These are phyloP conservation scores for Serilophus lunatus DNA, from an alignment of 2,113 vertebrate species.

Conservation along the genomic window DNA sequence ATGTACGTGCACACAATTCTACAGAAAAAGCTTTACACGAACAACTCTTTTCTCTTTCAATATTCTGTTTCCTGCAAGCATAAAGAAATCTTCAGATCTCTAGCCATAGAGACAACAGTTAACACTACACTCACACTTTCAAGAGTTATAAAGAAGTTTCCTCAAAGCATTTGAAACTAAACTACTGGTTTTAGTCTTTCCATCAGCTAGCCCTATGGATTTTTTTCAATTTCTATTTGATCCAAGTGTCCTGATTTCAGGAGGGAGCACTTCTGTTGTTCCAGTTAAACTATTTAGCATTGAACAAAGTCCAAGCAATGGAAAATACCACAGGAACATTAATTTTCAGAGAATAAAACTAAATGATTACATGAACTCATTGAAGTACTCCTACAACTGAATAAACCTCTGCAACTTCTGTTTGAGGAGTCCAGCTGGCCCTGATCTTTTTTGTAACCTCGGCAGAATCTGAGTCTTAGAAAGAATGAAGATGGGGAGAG, in stretches of 20 bases:
- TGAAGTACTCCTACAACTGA: constrained; percentile 15
- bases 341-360: constrained; percentile 10
- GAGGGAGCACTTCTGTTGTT: background rate
- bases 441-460: background rate
- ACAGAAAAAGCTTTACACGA: background rate
- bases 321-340: constrained; percentile 9
- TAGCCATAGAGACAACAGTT: background rate
- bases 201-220: background rate
- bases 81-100: background rate
- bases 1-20: background rate
- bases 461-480: background rate
- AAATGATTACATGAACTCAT: background rate
- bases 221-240: background rate
- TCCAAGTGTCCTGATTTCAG: background rate
- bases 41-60: background rate
- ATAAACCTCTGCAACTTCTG: background rate
- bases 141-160: background rate
- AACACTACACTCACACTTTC: background rate
- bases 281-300: constrained; percentile 23
- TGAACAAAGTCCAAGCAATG: constrained; percentile 34
- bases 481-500: background rate
- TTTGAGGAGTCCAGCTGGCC: background rate
- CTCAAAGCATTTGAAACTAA: background rate
- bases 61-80: background rate
- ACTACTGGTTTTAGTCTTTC: background rate